A percentile compares a stretch with the other conserved stretches of the same genome.
phyloP scores from a whole-genome alignment of 1,140 invertebrate species.

The Amphibalanus amphitrite region DNA sequence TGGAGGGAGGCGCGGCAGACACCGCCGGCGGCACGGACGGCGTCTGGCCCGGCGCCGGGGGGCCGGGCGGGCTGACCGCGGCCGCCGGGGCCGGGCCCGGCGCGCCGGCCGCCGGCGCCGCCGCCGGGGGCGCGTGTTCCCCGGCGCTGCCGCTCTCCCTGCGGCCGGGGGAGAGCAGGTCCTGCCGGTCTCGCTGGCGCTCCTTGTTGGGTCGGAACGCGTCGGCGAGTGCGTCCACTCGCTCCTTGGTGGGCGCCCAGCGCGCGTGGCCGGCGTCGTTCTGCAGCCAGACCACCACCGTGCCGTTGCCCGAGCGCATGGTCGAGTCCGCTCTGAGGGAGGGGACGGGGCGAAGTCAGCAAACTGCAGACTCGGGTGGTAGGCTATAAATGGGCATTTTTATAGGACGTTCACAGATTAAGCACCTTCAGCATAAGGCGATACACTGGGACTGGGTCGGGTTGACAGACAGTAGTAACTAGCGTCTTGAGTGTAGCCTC shows the following conservation, averaged over 20 bases:
- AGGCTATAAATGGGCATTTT: too few species aligned
- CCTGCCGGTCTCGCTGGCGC: conserved; percentile 53
- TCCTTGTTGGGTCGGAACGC: conserved; percentile 48
- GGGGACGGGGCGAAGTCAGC: too few species aligned
- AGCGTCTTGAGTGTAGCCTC: too few species aligned
- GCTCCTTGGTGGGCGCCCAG: conserved; percentile 78
- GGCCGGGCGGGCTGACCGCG: too few species aligned
- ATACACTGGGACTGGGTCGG: too few species aligned
- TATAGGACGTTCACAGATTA: too few species aligned
- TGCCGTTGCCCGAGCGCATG: conserved; percentile 44
- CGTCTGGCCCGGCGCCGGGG: too few species aligned
- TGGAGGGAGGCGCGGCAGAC: too few species aligned
- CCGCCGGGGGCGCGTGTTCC: background rate
- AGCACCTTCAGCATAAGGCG: too few species aligned
- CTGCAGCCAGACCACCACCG: conserved; percentile 81
- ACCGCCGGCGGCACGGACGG: too few species aligned
- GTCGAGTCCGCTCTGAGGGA: background rate
- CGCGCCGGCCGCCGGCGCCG: background rate
- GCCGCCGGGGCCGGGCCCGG: background rate
- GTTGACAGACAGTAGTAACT: too few species aligned
- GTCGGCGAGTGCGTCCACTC: conserved; percentile 67
- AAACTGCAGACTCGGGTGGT: too few species aligned
- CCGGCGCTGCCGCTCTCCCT: conserved; percentile 18
- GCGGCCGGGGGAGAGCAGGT: conserved; percentile 39
- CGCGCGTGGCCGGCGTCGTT: conserved; percentile 68